Evolutionary conservation across 1,140 invertebrate genomes (phyloP), one percentile per base, ranked within the genome.

Genomic region (Atta colombica): DNA sequence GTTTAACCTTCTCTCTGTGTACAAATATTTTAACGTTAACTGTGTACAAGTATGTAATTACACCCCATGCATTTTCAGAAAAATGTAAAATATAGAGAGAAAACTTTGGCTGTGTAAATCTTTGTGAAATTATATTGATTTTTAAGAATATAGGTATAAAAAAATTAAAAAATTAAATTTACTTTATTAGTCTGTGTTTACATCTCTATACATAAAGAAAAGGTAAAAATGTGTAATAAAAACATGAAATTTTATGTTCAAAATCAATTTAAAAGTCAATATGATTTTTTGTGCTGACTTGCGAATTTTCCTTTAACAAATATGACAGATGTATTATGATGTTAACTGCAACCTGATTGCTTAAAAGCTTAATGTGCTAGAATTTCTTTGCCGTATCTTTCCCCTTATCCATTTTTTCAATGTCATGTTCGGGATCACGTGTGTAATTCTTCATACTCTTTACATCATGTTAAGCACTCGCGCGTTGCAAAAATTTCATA

Each of bases 401-500:
- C 39, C 55, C 12, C 31, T 71, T 39, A 51, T 55, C 80, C 14
- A 16, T 31, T 63, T 21, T 18, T 77, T 45, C 39, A 58, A 51
- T 49, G 69, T 39, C 69, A 55, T 35, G 45, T 39, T 53, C 28
- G 4, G 12, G 21, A 18, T 21, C 28, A 84, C 60, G 60, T 49
- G 35, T 60, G 68, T 58, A 74, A 82, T 82, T 82, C 80, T 74
- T 82, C 68, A 74, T 74, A 31, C 58, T 49, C 39, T 60, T 6
- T 82, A 25, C 45, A 39, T 55, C 61, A 45, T 28, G 28, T 35
- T 45, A 68, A 65, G 21, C 7, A 87, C 65, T 58, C 28, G 77
- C 21, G 31, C 66, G 68, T 63, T 28, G 60, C 14, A 16, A 68
- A 21, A 68, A 66, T 89, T 90, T 90, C 45, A 87, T 77, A 85